These are phyloP conservation scores for Bimastos eiseni DNA, from an alignment of 2,888 invertebrate genomes.

Conservation along the genomic window DNA sequence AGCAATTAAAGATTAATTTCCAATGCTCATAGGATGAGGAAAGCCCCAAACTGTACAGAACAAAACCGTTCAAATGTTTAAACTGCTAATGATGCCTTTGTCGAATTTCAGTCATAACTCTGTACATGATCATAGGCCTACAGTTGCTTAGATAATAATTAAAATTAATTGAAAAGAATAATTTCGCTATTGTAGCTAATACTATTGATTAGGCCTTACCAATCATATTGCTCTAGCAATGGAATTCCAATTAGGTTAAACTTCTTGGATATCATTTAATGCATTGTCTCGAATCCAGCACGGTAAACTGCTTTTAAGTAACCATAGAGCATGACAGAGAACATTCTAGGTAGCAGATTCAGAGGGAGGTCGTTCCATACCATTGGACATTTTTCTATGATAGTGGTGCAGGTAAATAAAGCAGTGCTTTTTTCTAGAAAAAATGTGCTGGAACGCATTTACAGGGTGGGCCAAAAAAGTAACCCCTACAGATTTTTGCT, in stretches of 20 bases:
- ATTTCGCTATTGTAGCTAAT: background rate
- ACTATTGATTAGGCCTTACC: background rate
- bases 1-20: background rate
- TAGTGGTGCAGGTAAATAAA: too few species aligned
- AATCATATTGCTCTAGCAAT: background rate
- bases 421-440: too few species aligned
- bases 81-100: background rate
- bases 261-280: background rate
- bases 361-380: too few species aligned
- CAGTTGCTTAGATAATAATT: background rate
- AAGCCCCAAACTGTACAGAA: background rate
- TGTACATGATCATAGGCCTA: background rate
- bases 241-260: background rate
- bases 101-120: background rate
- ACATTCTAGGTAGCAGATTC: too few species aligned
- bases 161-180: background rate
- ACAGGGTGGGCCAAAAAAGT: too few species aligned
- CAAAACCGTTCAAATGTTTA: background rate
- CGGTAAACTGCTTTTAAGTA: background rate
- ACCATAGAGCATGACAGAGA: too few species aligned
- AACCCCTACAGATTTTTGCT: too few species aligned
- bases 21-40: background rate
- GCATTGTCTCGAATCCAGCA: too few species aligned
- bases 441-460: too few species aligned
- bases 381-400: too few species aligned